Conservation (phyloP, 23 tunicate genomes). For the Ascidia mentula region DNA sequence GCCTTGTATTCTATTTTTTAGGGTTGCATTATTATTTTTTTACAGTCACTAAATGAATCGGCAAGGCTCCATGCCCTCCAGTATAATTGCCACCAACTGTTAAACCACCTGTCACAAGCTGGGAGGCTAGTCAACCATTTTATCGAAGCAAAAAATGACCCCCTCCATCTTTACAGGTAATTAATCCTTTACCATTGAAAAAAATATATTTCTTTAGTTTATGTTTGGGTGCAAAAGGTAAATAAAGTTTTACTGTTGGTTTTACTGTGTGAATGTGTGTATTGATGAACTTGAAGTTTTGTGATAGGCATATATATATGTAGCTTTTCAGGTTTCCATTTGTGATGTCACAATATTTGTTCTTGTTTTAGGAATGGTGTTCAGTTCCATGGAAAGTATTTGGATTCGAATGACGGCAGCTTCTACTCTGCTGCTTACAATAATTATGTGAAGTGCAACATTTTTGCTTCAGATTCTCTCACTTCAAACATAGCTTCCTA, state of each 20-base stretch:
- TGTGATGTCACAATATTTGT: too few species aligned
- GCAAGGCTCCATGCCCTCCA: slow-evolving; percentile 55
- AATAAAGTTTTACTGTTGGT: neutral
- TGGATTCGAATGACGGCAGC: neutral
- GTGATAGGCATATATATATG: neutral
- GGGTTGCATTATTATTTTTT: too few species aligned
- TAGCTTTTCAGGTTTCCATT: neutral
- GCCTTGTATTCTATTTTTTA: too few species aligned
- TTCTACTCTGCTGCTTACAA: slow-evolving; percentile 34
- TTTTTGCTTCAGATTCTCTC: slow-evolving; percentile 26
- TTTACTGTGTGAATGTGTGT: neutral
- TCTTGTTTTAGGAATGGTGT: slow-evolving; percentile 34
- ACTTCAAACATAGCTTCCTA: slow-evolving; percentile 67
- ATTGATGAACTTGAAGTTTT: too few species aligned
- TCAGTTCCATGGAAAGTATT: slow-evolving; percentile 42
- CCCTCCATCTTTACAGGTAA: slow-evolving; percentile 68
- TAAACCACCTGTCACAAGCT: slow-evolving; percentile 24
- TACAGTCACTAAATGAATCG: slow-evolving; percentile 24
- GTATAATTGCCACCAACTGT: slow-evolving; percentile 76
- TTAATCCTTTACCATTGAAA: too few species aligned
- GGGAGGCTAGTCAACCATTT: slow-evolving; percentile 26
- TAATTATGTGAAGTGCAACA: slow-evolving; percentile 40
- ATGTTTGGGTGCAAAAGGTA: neutral
- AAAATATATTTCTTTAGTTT: neutral
- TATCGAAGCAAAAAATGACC: slow-evolving; percentile 10